Evolutionary conservation across 2,888 invertebrate species (phyloP), one percentile per base, ranked within the genome.

Genomic region (Chrysodeixis includens): DNA sequence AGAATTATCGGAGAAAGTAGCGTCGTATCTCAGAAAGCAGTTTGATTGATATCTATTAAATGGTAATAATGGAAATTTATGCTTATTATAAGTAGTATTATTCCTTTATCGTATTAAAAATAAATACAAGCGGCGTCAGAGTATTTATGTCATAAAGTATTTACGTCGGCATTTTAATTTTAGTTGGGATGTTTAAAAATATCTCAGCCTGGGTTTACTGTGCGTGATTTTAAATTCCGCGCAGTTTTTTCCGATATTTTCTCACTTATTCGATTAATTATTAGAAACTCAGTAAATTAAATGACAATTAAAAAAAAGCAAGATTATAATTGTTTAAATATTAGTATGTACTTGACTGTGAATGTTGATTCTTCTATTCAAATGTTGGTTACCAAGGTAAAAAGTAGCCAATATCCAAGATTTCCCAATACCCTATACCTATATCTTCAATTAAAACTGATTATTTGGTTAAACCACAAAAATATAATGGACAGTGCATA

Each of bases 151-250:
- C 26, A 26, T 20, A 16, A 59, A 64, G 26, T 53, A 22, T 14
- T 12, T 44, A 51, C 14, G 30, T 55, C 16, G 18, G 0, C 10
- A 30, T 20, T 51, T 60, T 66, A 63, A 40, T 51, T 51, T 40
- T 60, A 63, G 30, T 14, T 26, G 35, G 12, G 30, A 18, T 26
- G 26, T 57, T 56, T 67, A 55, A 18, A 62, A 54, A 54, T 54
- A 61, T 54, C 51, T 74, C 69, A 60, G 74, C 49, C 35, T 44
- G 7, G 8, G 7, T 66, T 64, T 55, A 69, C 46, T 51, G 3
- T 22, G n/a, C 44, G 9, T 14, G 22, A 20, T 32, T 66, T 62
- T 35, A 30, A 56, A 70, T 55, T 49, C n/a, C 62, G 35, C 32
- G 32, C 44, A 35, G 7, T 10, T 18, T 57, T 57, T 53, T 57